Percentiles rank a stretch among this genome's conserved stretches.
phyloP scores from a whole-genome alignment of 2,113 vertebrate genomes.

The Chrysemys picta region DNA sequence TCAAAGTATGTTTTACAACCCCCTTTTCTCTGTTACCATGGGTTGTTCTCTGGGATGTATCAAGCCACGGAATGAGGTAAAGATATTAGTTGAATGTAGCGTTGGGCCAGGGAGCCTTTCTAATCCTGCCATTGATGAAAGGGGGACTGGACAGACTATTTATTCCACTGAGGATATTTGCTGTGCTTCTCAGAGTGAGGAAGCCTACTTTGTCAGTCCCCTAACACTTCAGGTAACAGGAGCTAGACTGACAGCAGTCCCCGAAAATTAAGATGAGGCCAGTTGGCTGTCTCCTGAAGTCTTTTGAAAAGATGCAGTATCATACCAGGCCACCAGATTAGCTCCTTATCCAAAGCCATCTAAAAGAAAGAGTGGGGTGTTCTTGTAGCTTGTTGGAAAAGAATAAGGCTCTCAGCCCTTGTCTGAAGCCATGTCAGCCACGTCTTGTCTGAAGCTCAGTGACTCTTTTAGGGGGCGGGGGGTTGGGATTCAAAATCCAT shows the following conservation, averaged over 20 bases:
- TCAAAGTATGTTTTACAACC: neutral
- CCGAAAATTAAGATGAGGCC: neutral
- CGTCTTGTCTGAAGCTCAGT: neutral
- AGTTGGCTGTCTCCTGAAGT: neutral
- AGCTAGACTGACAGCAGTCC: neutral
- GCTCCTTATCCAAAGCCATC: neutral
- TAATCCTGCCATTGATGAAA: neutral
- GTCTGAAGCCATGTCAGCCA: neutral
- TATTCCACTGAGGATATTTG: neutral
- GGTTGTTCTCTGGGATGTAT: neutral
- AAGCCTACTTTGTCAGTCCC: neutral
- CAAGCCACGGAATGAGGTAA: neutral
- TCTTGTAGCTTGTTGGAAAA: neutral
- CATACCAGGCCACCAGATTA: neutral
- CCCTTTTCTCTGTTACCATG: rapidly evolving
- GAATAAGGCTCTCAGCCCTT: neutral
- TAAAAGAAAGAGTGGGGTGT: neutral
- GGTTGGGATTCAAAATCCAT: neutral
- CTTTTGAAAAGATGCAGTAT: neutral
- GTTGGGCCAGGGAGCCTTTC: neutral
- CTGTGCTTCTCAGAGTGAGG: neutral
- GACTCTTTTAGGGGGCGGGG: neutral
- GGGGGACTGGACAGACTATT: neutral
- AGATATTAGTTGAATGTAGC: neutral
- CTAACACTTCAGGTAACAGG: neutral